A percentile compares a stretch with the other conserved stretches of the same genome.
These are phyloP conservation scores for Cotesia glomerata DNA, from an alignment of 1,140 invertebrate species.

Conservation along the genomic window DNA sequence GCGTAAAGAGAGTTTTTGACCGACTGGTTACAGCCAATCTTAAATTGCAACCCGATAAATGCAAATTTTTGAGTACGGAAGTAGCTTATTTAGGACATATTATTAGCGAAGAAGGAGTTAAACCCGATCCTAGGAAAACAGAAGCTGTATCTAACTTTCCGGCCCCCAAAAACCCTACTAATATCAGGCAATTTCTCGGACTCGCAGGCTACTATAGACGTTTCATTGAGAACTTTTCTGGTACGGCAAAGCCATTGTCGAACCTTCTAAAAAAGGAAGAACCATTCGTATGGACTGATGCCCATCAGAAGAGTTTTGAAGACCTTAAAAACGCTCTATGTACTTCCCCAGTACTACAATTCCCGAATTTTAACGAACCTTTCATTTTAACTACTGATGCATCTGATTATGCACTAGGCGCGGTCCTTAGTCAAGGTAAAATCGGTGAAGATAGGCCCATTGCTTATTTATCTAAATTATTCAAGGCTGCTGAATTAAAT, in stretches of 20 bases:
- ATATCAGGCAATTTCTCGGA: slow-evolving; percentile 10
- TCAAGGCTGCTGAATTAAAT: no score
- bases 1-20: background rate
- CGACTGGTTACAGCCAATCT: background rate
- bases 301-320: background rate
- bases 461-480: no score
- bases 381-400: no score
- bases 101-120: background rate
- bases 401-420: no score
- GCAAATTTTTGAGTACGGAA: background rate
- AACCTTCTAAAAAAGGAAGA: background rate
- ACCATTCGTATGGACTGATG: slow-evolving; percentile 1
- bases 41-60: no score
- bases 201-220: no score
- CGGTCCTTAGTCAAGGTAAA: no score
- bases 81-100: background rate
- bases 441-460: no score
- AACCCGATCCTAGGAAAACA: background rate
- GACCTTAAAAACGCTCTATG: background rate
- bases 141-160: background rate
- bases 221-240: slow-evolving; percentile 6
- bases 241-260: background rate
- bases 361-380: no score
- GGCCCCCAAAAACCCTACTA: background rate
- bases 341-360: background rate